Base-by-base conservation (phyloP, 2,113 vertebrate species). In the Euleptes europaea region DNA sequence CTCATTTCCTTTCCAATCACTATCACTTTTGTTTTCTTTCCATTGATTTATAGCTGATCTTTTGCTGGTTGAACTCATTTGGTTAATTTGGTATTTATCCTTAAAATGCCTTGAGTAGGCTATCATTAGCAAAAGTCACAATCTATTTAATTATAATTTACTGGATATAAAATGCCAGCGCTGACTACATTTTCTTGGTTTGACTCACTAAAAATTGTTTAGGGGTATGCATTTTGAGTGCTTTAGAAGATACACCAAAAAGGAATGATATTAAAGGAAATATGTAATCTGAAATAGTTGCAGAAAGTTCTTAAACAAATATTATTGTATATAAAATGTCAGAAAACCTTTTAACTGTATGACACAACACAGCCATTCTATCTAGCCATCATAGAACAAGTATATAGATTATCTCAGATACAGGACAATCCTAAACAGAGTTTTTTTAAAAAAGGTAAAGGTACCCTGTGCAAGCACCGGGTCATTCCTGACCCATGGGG, bases 51-150 rank as follows among this genome's bases (percentile, higher is more conserved):
- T 12, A 75, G 28, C 2, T 81, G 63, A 23, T 77, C 71, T 35
- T 67, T 77, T 84, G 60, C 71, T 51, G 14, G 38, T 12, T 60
- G 82, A 84, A 83, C 47, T 87, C 26, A 11, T 2, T 26, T 57
- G 13, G 76, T 74, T 49, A 44, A 69, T 1, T 63, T 63, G 66
- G 2, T 73, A 67, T 11, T 91, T 80, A 21, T 80, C 19, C 78
- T 91, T 54, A 2, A 5, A 1, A 33, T 67, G 71, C 65, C 82
- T 89, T 73, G 28, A 5, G 2, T 11, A 1, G 4, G 51, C 3
- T 51, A 33, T 84, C 42, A 82, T 79, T 57, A 88, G 63, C 35
- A 80, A 82, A 87, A 91, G 49, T 84, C 86, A 63, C 0, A 2
- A 90, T 65, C 33, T 70, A 60, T 21, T 92, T 66, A 35, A 83